These are phyloP conservation scores for Syngnathus floridae DNA, from an alignment of 2,113 vertebrate genomes.

Conservation along the genomic window DNA sequence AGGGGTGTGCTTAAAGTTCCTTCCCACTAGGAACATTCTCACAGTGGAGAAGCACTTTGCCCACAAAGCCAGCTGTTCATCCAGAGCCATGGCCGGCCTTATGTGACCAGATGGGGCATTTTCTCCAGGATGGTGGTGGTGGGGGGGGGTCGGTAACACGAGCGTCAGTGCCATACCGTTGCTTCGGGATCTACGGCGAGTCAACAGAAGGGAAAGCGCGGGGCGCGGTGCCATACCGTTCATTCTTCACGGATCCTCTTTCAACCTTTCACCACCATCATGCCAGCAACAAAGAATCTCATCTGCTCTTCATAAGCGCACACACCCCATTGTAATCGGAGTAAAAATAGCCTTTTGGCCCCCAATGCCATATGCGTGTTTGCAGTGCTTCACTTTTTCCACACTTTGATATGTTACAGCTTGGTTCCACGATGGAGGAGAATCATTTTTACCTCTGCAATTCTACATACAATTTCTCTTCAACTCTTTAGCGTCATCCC, in stretches of 20 bases:
- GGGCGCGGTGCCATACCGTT: conserved; percentile 36
- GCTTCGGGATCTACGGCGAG: conserved; percentile 41
- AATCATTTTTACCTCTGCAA: neutral
- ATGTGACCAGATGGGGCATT: conserved; percentile 41
- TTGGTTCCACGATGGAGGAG: too few species aligned
- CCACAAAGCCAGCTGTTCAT: conserved; percentile 23
- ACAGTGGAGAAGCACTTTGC: conserved; percentile 9
- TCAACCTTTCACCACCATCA: conserved; percentile 19
- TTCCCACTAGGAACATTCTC: conserved; percentile 12
- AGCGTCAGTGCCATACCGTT: conserved; percentile 18
- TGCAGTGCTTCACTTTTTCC: too few species aligned
- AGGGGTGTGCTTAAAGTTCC: conserved; percentile 42
- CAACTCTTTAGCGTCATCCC: too few species aligned
- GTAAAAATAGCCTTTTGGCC: neutral
- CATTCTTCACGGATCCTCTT: conserved; percentile 50
- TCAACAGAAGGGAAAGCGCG: conserved; percentile 25
- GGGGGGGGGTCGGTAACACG: conserved; percentile 21
- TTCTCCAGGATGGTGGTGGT: conserved; percentile 12
- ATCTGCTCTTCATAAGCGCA: conserved; percentile 3
- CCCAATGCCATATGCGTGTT: too few species aligned
- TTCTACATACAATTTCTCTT: too few species aligned
- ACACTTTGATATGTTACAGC: too few species aligned
- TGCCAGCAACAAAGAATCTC: conserved; percentile 5
- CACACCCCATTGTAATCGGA: neutral
- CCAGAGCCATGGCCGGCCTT: conserved; percentile 21